phyloP scores from a whole-genome alignment of 2,888 invertebrate genomes.

The Halictus ligatus region DNA sequence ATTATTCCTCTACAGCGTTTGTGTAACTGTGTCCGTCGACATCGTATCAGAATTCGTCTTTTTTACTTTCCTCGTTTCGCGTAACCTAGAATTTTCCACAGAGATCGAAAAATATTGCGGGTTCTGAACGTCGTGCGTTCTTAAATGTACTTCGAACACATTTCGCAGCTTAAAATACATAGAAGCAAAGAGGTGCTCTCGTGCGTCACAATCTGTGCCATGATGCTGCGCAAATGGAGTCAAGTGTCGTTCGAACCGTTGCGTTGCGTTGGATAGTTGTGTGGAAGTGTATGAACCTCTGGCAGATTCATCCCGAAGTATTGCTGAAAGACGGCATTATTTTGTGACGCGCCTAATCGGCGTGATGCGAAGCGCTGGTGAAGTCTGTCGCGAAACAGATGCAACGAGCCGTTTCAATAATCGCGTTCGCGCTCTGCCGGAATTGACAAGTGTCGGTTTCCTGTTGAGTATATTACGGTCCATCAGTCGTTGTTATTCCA shows the following conservation, averaged over 20 bases:
- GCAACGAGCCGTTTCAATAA: slow-evolving; percentile 63
- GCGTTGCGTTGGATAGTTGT: background rate
- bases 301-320: slow-evolving; percentile 7
- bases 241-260: slow-evolving; percentile 3
- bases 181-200: slow-evolving; percentile 21
- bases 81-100: background rate
- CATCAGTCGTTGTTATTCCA: slow-evolving; percentile 73
- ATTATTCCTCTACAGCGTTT: slow-evolving; percentile 18
- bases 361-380: slow-evolving; percentile 5
- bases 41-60: slow-evolving; percentile 32
- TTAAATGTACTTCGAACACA: slow-evolving; percentile 39
- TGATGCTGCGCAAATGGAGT: background rate
- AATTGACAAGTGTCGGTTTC: slow-evolving; percentile 78
- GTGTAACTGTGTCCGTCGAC: slow-evolving; percentile 13
- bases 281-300: slow-evolving; percentile 30
- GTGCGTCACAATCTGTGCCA: slow-evolving; percentile 58
- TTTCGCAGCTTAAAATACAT: slow-evolving; percentile 39
- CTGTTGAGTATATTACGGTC: slow-evolving; percentile 73
- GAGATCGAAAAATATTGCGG: slow-evolving; percentile 29
- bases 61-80: slow-evolving; percentile 42
- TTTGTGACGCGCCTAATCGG: slow-evolving; percentile 44
- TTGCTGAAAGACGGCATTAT: slow-evolving; percentile 53
- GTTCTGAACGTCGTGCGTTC: slow-evolving; percentile 8
- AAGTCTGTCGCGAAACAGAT: slow-evolving; percentile 44
- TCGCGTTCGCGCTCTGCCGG: slow-evolving; percentile 58